These are phyloP conservation scores for Charina bottae DNA, from an alignment of 2,113 vertebrate species.

Conservation along the genomic window DNA sequence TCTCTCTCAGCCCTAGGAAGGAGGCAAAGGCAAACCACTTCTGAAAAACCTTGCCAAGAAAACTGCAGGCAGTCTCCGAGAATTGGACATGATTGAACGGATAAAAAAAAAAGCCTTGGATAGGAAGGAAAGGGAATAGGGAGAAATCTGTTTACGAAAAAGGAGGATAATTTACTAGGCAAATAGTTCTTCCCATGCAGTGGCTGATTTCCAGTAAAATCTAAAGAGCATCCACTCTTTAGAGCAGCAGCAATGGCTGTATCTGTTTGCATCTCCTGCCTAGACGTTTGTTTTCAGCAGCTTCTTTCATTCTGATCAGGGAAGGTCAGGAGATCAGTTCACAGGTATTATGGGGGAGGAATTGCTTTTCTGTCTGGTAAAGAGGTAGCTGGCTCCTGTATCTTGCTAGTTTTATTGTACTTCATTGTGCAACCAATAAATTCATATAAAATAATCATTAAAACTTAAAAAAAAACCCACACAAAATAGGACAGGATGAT, in stretches of 20 bases:
- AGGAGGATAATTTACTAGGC: not conserved
- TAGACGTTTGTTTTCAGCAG: not conserved
- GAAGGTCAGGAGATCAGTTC: not conserved
- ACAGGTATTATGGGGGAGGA: too few species aligned
- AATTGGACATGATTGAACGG: too few species aligned
- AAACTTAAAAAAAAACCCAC: too few species aligned
- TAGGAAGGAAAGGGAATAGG: not conserved
- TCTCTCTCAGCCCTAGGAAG: too few species aligned
- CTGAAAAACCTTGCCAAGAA: too few species aligned
- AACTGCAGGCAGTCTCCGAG: too few species aligned
- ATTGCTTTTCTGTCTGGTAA: too few species aligned
- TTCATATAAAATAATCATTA: too few species aligned
- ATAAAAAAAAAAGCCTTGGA: not conserved
- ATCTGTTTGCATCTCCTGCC: not conserved
- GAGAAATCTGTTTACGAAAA: not conserved
- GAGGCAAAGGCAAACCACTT: too few species aligned
- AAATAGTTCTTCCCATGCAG: not conserved
- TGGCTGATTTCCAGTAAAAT: not conserved
- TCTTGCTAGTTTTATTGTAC: not conserved
- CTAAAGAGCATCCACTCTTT: not conserved
- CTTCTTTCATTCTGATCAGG: not conserved
- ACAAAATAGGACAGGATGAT: too few species aligned
- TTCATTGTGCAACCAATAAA: not conserved
- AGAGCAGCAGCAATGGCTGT: not conserved
- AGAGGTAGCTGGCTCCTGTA: not conserved